Percentiles rank a stretch among this genome's conserved stretches.
Conservation (phyloP, 1,140 invertebrate genomes). For the Marisa cornuarietis region DNA sequence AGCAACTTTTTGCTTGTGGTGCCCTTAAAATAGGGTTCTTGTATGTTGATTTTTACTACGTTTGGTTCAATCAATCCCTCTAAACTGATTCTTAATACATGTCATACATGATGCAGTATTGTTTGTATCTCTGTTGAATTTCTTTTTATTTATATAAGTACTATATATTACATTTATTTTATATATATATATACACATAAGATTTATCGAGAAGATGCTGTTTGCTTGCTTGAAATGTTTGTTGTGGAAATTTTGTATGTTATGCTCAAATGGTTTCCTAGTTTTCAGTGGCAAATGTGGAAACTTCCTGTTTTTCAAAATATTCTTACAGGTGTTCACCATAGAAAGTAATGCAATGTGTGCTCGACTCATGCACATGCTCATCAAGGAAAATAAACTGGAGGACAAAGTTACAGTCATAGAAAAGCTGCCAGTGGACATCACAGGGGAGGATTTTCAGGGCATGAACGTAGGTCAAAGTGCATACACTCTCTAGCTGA, state of each 20-base stretch:
- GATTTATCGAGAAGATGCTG: too few species aligned
- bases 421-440: slow-evolving; percentile 51
- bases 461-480: slow-evolving; percentile 37
- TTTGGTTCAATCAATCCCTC: too few species aligned
- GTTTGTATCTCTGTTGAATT: too few species aligned
- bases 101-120: too few species aligned
- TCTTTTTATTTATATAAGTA: too few species aligned
- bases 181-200: too few species aligned
- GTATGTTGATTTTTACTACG: too few species aligned
- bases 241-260: background rate
- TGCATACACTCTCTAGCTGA: background rate
- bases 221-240: too few species aligned
- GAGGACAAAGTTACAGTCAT: slow-evolving; percentile 57
- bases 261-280: background rate
- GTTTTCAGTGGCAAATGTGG: background rate
- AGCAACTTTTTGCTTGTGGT: too few species aligned
- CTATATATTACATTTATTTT: too few species aligned
- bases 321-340: slow-evolving; percentile 67
- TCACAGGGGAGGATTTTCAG: slow-evolving; percentile 50
- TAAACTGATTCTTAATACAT: too few species aligned
- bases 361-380: slow-evolving; percentile 53
- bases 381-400: slow-evolving; percentile 53
- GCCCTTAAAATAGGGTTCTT: too few species aligned
- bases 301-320: background rate
- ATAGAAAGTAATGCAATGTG: slow-evolving; percentile 70